Evolutionary conservation across 2,888 invertebrate species (phyloP).

Genomic region (Andrena bicolor): DNA sequence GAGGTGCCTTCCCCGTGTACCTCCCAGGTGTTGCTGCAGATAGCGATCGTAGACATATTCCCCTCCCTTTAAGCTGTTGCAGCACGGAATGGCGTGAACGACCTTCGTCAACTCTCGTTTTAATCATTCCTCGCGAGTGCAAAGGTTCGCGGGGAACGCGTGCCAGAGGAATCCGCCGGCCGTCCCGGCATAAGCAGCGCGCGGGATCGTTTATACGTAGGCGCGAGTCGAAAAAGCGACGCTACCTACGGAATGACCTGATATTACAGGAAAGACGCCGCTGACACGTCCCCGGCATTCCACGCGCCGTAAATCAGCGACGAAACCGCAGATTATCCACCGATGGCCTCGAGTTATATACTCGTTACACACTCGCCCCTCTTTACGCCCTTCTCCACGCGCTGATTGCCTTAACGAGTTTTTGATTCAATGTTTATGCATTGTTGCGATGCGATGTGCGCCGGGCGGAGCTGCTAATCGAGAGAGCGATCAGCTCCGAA

Average conservation of each 20-base stretch:
- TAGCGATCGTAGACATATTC: background rate
- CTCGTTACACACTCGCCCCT: slow-evolving; percentile 43
- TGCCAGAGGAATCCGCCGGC: too few species aligned
- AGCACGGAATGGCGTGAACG: background rate
- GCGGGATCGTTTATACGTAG: background rate
- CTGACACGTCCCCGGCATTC: slow-evolving; percentile 49
- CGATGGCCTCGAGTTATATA: slow-evolving; percentile 49
- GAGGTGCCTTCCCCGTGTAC: background rate
- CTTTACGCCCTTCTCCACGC: background rate
- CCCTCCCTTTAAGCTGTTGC: background rate
- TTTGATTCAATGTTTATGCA: slow-evolving; percentile 56
- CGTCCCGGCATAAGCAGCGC: background rate
- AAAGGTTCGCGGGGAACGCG: slow-evolving; percentile 2
- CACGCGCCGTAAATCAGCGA: slow-evolving; percentile 56
- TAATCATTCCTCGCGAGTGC: background rate
- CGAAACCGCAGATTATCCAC: slow-evolving; percentile 56
- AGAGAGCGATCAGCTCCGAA: slow-evolving; percentile 41
- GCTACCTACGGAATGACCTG: background rate
- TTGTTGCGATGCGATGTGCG: slow-evolving; percentile 25
- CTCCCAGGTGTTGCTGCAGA: background rate
- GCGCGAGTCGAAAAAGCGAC: background rate
- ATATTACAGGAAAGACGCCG: slow-evolving; percentile 49
- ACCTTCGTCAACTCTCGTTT: background rate
- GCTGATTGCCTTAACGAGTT: slow-evolving; percentile 52
- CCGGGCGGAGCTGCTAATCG: slow-evolving; percentile 39